Evolutionary conservation across 2,113 vertebrate genomes (phyloP), one percentile per base, ranked within the genome.

Genomic region (Oreotrochilus melanogaster): DNA sequence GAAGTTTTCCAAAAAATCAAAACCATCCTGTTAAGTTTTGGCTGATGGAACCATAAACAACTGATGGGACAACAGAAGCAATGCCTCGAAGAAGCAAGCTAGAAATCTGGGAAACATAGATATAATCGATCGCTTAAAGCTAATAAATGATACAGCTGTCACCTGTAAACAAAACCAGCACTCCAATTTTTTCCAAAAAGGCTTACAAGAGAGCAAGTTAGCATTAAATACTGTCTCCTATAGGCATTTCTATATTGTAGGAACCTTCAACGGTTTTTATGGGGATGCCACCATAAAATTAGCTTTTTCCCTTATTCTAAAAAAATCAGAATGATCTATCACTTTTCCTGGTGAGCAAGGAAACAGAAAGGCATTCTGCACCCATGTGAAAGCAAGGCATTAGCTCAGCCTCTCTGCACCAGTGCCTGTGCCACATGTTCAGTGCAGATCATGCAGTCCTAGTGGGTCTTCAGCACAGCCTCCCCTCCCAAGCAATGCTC

Each of bases 101-200:
- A 93, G 66, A 89, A 92, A 79, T 70, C 85, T 80, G 89, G 95
- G 81, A 97, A 92, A 56, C 5, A 9, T 64, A 62, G 84, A 82
- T 79, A 88, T 58, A 91, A 93, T 96, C 93, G 91, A 89, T 92
- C 94, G 88, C 47, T 2, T 88, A 93, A 89, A 73, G 82, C 48
- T 78, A 94, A 93, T 88, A 94, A 92, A 93, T 2, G n/a, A 90
- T 93, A 65, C 89, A 97, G 89, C 74, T 96, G 85, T 71, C 89
- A 86, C 31, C 66, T 6, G 70, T 18, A 92, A 67, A 78, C 0
- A 0, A 57, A 91, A 82, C 27, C 28, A 86, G 43, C 22, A 61
- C 39, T 31, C 69, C 24, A 71, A 56, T 67, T 47, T 78, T 91
- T 95, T 79, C 78, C 75, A 67, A 76, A 74, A 56, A 31, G 25